Evolutionary conservation across 2,888 invertebrate genomes (phyloP).

Genomic region (Galeruca laticollis): DNA sequence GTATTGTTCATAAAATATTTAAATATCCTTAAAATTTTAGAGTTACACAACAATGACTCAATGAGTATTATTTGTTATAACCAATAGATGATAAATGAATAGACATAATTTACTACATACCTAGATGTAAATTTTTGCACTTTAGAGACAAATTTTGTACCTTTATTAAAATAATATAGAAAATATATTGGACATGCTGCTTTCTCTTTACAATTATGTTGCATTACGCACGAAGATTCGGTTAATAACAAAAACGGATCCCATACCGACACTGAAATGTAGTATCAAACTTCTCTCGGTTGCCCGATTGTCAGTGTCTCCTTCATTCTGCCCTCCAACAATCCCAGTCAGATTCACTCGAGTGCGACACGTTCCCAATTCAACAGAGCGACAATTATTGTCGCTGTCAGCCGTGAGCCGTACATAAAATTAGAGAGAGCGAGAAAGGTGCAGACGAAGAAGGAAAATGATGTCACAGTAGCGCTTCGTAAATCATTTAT

Average conservation of each 20-base stretch:
- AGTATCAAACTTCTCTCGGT: constrained; percentile 5
- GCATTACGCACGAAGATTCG: neutral
- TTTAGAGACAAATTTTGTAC: no score
- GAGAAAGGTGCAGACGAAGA: constrained; percentile 9
- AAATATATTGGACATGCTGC: neutral
- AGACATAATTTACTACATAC: no score
- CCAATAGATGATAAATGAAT: no score
- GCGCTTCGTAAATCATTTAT: neutral
- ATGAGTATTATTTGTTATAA: no score
- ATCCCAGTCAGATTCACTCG: constrained; percentile 15
- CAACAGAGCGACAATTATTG: constrained; percentile 33
- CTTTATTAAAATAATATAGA: no score
- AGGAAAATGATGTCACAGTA: neutral
- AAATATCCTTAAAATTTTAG: no score
- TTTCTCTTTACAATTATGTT: neutral
- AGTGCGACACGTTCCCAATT: constrained; percentile 30
- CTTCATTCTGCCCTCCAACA: constrained; percentile 12
- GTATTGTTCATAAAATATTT: no score
- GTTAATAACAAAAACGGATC: constrained; percentile 1
- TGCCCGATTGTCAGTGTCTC: constrained; percentile 5
- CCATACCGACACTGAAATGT: neutral
- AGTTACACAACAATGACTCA: no score
- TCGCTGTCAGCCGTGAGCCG: constrained; percentile 36
- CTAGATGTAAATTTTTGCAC: no score
- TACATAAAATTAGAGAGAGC: constrained; percentile 29